phyloP scores from a whole-genome alignment of 2,113 vertebrate species.

The Halichoeres trimaculatus region DNA sequence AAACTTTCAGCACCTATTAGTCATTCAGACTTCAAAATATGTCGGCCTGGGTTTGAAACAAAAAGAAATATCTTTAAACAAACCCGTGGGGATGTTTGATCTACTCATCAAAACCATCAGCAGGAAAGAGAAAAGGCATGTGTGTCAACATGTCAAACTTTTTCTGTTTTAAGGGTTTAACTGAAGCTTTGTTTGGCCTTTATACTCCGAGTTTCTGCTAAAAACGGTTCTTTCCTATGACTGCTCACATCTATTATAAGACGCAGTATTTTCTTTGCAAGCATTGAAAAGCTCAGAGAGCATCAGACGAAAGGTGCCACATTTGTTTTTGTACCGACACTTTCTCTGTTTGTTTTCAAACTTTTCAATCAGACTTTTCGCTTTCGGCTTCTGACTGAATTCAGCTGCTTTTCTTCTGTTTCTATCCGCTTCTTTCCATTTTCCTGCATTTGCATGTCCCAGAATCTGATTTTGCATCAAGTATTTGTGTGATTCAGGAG shows the following conservation, averaged over 20 bases:
- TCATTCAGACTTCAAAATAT: background rate
- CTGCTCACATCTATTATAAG: slow-evolving; percentile 27
- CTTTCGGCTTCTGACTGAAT: slow-evolving; percentile 17
- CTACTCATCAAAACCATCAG: background rate
- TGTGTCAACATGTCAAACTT: background rate
- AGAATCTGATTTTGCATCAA: slow-evolving; percentile 26
- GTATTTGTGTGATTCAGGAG: background rate
- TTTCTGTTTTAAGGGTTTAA: background rate
- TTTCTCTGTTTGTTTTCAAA: slow-evolving; percentile 18
- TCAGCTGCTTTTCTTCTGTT: slow-evolving; percentile 1
- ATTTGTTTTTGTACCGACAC: background rate
- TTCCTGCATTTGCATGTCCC: slow-evolving; percentile 33
- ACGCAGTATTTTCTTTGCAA: slow-evolving; percentile 6
- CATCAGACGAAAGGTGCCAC: slow-evolving; percentile 3
- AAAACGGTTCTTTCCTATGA: background rate
- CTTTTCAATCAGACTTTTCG: slow-evolving; percentile 31
- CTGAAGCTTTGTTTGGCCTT: background rate
- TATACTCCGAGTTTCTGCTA: background rate
- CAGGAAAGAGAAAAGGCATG: too few relatives aligned
- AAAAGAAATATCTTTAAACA: background rate
- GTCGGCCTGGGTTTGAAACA: background rate
- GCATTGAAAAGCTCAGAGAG: slow-evolving; percentile 6
- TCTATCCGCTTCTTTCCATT: slow-evolving; percentile 6
- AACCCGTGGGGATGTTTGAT: background rate
- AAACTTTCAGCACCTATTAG: background rate